These are phyloP conservation scores for Sternarchorhynchus goeldii DNA, from an alignment of 2,797 vertebrate species.

Conservation along the genomic window DNA sequence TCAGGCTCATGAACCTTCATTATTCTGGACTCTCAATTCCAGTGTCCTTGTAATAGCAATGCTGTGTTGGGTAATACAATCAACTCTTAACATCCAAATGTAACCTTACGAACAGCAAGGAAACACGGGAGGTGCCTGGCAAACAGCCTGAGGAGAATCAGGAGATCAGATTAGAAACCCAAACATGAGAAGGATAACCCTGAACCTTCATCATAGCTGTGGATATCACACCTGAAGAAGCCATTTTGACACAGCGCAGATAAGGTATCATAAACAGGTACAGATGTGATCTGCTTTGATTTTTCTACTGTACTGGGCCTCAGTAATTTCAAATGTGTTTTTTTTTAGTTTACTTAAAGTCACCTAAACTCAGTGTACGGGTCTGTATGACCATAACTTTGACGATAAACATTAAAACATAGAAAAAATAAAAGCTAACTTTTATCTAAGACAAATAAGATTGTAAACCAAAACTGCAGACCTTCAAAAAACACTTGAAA, in stretches of 20 bases:
- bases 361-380: not conserved
- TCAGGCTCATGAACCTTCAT: not conserved
- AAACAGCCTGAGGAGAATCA: not conserved
- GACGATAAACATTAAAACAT: not conserved
- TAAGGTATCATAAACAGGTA: not conserved
- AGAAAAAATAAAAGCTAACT: not conserved
- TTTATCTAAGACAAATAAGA: not conserved
- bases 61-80: not conserved
- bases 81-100: not conserved
- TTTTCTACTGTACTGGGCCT: not conserved
- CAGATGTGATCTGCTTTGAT: no score
- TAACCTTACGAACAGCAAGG: not conserved
- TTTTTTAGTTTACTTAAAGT: not conserved
- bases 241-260: not conserved
- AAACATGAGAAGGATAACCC: not conserved
- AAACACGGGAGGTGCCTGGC: no score
- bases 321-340: not conserved
- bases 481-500: not conserved
- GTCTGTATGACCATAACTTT: not conserved
- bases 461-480: not conserved
- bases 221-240: no score
- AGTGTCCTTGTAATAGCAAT: slow-evolving; percentile 5
- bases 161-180: not conserved
- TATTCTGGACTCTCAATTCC: slow-evolving; percentile 3
- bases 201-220: no score